A percentile compares a stretch with the other conserved stretches of the same genome.
Conservation (phyloP, 2,888 invertebrate species). For the Leptinotarsa peninsularis region DNA sequence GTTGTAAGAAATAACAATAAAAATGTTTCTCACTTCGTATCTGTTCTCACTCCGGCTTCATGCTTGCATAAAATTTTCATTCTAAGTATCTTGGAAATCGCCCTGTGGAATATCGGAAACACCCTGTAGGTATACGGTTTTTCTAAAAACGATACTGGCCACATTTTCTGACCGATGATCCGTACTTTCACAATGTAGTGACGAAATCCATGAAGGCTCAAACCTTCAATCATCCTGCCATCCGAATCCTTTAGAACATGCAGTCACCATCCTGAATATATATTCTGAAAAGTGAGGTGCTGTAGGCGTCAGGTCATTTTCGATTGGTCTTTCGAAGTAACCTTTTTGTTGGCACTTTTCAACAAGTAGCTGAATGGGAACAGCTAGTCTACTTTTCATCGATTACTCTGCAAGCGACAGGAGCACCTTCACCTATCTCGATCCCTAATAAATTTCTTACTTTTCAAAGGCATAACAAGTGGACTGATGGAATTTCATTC, state of each 20-base stretch:
- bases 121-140: too few relatives aligned
- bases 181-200: not conserved
- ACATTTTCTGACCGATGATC: not conserved
- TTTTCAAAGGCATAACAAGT: constrained; percentile 17
- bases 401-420: constrained; percentile 40
- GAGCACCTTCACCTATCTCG: constrained; percentile 32
- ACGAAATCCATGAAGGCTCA: not conserved
- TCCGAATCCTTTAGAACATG: constrained; percentile 6
- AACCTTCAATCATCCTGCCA: constrained; percentile 1
- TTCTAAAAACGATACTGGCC: not conserved
- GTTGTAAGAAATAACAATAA: too few relatives aligned
- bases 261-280: constrained; percentile 11
- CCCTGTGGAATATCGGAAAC: too few relatives aligned
- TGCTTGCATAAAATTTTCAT: too few relatives aligned
- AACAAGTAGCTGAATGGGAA: constrained; percentile 21
- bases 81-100: too few relatives aligned
- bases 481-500: too few relatives aligned
- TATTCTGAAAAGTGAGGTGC: constrained; percentile 14
- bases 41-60: too few relatives aligned
- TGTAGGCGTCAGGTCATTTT: constrained; percentile 18
- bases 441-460: not conserved
- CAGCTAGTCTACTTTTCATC: constrained; percentile 18
- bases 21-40: too few relatives aligned
- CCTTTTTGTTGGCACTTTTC: constrained; percentile 11
- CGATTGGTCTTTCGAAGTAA: constrained; percentile 19